Conservation (phyloP, 1,140 invertebrate species). For the Drosophila elegans region DNA sequence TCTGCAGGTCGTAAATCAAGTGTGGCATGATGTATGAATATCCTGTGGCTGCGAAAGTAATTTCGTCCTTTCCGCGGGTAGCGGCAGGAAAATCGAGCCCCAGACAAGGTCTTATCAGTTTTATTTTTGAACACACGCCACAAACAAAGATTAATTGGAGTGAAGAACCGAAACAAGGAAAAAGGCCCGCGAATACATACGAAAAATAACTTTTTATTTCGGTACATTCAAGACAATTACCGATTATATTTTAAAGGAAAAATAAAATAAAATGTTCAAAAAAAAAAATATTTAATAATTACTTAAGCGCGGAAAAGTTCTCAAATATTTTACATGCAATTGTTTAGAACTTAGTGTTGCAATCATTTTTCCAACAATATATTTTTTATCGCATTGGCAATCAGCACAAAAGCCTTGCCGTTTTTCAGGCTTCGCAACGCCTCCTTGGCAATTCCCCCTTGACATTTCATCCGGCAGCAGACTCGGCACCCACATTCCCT, state of each 20-base stretch:
- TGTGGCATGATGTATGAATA: slow-evolving; percentile 33
- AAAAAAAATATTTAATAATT: too few relatives aligned
- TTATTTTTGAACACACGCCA: slow-evolving; percentile 14
- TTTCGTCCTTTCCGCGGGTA: neutral
- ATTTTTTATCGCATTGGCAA: neutral
- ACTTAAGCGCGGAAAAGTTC: too few relatives aligned
- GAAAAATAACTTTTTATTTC: too few relatives aligned
- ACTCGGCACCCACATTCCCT: slow-evolving; percentile 21
- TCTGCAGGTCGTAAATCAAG: slow-evolving; percentile 33
- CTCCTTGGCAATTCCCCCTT: slow-evolving; percentile 20
- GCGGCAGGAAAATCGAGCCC: slow-evolving; percentile 2
- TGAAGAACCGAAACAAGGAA: neutral
- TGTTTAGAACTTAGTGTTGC: neutral
- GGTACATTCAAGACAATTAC: too few relatives aligned
- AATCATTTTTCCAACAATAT: neutral
- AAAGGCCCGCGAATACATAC: too few relatives aligned
- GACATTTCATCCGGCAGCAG: slow-evolving; percentile 15
- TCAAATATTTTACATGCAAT: too few relatives aligned
- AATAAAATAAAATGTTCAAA: too few relatives aligned
- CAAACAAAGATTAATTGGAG: slow-evolving; percentile 20
- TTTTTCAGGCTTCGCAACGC: slow-evolving; percentile 12
- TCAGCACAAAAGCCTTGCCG: slow-evolving; percentile 1
- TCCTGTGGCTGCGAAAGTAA: slow-evolving; percentile 11
- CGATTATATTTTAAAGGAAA: too few relatives aligned
- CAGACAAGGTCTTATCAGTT: slow-evolving; percentile 19